Percentiles rank a stretch among this genome's conserved stretches.
phyloP scores from a whole-genome alignment of 2,888 invertebrate genomes.

The Tubiluchus corallicola region DNA sequence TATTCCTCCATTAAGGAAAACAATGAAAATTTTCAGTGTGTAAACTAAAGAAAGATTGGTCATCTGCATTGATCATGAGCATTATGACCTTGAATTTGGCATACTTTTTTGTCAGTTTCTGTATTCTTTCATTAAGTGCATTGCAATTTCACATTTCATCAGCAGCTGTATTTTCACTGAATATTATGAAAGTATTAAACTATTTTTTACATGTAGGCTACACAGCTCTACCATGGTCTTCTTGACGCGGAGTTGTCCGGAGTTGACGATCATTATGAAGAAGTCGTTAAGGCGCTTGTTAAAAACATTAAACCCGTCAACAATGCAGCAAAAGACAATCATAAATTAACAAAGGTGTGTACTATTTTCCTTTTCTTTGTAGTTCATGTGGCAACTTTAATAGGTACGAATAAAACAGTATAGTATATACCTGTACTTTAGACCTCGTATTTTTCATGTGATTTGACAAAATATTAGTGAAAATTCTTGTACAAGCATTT shows the following conservation, averaged over 20 bases:
- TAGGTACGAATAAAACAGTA: too few relatives aligned
- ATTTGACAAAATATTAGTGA: neutral
- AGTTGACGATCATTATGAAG: conserved; percentile 53
- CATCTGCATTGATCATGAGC: too few relatives aligned
- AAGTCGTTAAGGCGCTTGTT: conserved; percentile 55
- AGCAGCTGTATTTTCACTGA: neutral
- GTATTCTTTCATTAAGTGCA: neutral
- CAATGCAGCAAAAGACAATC: conserved; percentile 55
- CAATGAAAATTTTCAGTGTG: too few relatives aligned
- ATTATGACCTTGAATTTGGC: too few relatives aligned
- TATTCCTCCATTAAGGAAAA: too few relatives aligned
- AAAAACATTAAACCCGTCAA: conserved; percentile 50
- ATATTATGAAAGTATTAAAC: neutral
- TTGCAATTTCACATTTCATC: neutral
- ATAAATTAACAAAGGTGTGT: conserved; percentile 67
- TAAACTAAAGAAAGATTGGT: too few relatives aligned
- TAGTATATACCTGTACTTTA: too few relatives aligned
- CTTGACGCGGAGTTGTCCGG: conserved; percentile 50
- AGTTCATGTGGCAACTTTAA: too few relatives aligned
- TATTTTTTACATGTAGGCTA: conserved; percentile 38
- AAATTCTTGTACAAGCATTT: neutral
- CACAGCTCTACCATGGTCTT: conserved; percentile 60
- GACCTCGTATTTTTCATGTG: too few relatives aligned
- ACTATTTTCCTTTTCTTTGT: too few relatives aligned
- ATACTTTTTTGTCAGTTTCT: too few relatives aligned